Conservation (phyloP, 2,888 invertebrate genomes). For the Sinhomidia bicolor region DNA sequence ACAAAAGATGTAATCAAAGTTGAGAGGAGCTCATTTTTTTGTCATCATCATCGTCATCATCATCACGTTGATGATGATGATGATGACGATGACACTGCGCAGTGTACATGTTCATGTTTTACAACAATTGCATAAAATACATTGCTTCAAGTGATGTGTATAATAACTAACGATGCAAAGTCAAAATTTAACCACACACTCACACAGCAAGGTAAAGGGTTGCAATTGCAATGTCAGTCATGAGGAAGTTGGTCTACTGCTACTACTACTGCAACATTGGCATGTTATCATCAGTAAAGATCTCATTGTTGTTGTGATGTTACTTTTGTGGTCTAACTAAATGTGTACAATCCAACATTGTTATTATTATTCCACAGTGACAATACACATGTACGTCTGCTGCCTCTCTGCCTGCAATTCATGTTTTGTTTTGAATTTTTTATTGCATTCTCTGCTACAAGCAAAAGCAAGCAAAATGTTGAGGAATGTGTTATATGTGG, state of each 20-base stretch:
- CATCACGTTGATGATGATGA: background rate
- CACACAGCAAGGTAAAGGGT: conserved; percentile 30
- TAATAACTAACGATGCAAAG: conserved; percentile 31
- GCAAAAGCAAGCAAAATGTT: background rate
- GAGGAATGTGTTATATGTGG: background rate
- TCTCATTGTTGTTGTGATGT: conserved; percentile 32
- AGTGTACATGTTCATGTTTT: background rate
- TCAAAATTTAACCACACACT: conserved; percentile 31
- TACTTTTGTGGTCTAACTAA: background rate
- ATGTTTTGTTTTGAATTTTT: conserved; percentile 38
- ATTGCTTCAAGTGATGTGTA: background rate
- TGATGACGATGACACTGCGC: background rate
- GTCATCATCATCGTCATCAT: conserved; percentile 27
- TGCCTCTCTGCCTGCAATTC: no score
- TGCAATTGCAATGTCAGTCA: conserved; percentile 59
- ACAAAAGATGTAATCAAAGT: conserved; percentile 56
- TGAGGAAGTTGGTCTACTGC: conserved; percentile 48
- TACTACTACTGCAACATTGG: no score
- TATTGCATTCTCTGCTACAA: background rate
- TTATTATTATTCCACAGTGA: conserved; percentile 16
- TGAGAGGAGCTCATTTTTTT: conserved; percentile 39
- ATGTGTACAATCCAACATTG: background rate
- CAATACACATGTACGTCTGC: conserved; percentile 26
- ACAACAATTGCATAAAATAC: background rate
- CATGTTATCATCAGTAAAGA: conserved; percentile 43